A percentile compares a stretch with the other conserved stretches of the same genome.
These are phyloP conservation scores for Labrus mixtus DNA, from an alignment of 2,113 vertebrate genomes.

Conservation along the genomic window DNA sequence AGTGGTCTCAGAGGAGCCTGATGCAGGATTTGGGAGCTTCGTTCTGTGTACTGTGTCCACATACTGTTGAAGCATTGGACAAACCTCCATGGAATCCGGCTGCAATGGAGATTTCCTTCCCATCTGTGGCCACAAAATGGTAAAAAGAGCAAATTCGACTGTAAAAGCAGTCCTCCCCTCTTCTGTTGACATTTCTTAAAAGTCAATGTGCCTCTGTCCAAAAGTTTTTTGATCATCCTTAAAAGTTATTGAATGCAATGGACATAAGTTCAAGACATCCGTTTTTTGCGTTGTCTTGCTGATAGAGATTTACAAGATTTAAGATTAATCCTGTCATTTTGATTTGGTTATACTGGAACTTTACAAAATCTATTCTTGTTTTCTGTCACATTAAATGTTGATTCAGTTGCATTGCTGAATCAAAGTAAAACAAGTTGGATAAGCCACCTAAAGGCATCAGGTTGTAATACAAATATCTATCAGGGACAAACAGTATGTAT, in stretches of 20 bases:
- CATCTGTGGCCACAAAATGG: conserved; percentile 34
- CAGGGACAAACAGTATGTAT: not conserved
- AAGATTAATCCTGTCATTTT: not conserved
- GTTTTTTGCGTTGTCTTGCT: not conserved
- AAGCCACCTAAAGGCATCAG: not conserved
- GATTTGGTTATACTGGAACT: not conserved
- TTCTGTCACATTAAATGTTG: not conserved
- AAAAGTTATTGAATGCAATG: conserved; percentile 5
- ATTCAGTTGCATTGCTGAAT: not conserved
- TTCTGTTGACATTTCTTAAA: not conserved
- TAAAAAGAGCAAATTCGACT: conserved; percentile 15
- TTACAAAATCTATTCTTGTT: not conserved
- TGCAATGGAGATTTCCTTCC: conserved; percentile 35
- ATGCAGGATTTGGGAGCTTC: conserved; percentile 29
- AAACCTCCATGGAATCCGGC: conserved; percentile 16
- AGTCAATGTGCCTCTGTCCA: not conserved
- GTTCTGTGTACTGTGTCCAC: conserved; percentile 41
- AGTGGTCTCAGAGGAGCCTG: conserved; percentile 5
- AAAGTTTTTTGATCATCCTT: not conserved
- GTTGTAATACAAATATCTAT: not conserved
- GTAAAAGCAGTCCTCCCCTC: not conserved
- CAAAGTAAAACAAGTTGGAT: not conserved
- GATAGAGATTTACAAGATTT: not conserved
- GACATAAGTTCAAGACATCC: not conserved
- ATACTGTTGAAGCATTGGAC: conserved; percentile 29